Evolutionary conservation across 2,797 vertebrate species (phyloP).

Genomic region (Pseudomugil tenellus): DNA sequence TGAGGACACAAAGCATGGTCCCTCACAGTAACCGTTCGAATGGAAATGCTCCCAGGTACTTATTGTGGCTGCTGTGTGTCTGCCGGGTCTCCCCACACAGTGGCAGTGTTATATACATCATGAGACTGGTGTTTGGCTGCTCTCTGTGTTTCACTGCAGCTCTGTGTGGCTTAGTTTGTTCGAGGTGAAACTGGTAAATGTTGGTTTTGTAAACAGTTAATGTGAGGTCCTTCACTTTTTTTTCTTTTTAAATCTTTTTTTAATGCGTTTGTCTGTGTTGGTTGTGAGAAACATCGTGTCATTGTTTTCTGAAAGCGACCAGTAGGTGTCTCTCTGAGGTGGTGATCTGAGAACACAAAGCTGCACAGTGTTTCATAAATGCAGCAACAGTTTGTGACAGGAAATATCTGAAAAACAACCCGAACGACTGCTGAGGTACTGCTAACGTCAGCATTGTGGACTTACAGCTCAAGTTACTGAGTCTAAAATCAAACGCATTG

Average conservation of each 20-base stretch:
- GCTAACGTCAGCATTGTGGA: neutral
- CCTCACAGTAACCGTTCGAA: constrained; percentile 26
- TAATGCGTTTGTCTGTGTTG: neutral
- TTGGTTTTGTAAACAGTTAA: constrained; percentile 24
- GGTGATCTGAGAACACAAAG: neutral
- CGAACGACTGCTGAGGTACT: too few relatives aligned
- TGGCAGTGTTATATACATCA: constrained; percentile 57
- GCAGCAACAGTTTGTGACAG: constrained; percentile 6
- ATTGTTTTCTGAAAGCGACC: constrained; percentile 5
- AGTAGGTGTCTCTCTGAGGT: constrained; percentile 10
- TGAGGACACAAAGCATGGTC: constrained; percentile 64
- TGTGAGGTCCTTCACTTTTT: constrained; percentile 9
- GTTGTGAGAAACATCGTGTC: constrained; percentile 6
- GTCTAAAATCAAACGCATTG: neutral
- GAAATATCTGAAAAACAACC: neutral
- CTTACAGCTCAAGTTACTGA: neutral
- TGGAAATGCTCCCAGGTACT: constrained; percentile 36
- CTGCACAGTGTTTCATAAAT: neutral
- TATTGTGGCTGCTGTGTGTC: constrained; percentile 49
- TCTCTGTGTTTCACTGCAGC: constrained; percentile 17
- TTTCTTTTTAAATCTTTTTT: neutral
- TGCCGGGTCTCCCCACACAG: constrained; percentile 63
- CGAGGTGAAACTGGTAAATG: constrained; percentile 22
- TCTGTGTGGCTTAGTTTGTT: constrained; percentile 22
- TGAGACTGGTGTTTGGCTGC: constrained; percentile 28